Percentiles rank a stretch among this genome's conserved stretches.
These are phyloP conservation scores for Alexandromys oeconomus DNA, from an alignment of 2,797 vertebrate genomes.

Conservation along the genomic window DNA sequence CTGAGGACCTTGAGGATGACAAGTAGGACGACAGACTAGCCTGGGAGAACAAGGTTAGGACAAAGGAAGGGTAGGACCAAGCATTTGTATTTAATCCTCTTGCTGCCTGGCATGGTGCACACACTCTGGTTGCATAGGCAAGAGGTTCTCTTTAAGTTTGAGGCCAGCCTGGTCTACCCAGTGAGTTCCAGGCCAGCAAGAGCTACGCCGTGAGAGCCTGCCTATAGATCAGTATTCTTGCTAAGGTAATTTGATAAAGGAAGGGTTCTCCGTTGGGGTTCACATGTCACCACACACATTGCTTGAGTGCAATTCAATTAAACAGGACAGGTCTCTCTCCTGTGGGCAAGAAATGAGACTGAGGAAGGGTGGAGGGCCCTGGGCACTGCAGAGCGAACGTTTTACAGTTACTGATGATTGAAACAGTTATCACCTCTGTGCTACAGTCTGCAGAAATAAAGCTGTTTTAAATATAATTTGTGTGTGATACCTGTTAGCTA, in stretches of 20 bases:
- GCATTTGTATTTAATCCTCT: background rate
- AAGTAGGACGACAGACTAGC: background rate
- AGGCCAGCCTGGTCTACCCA: background rate
- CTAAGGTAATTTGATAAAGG: background rate
- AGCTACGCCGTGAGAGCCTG: too few species aligned
- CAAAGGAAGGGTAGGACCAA: background rate
- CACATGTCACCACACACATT: background rate
- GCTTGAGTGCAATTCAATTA: conserved; percentile 44
- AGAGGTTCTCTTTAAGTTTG: background rate
- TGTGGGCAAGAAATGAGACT: background rate
- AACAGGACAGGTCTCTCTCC: background rate
- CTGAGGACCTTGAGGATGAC: background rate
- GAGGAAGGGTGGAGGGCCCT: background rate
- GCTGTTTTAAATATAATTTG: conserved; percentile 55
- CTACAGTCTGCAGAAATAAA: conserved; percentile 43
- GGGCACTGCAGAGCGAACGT: background rate
- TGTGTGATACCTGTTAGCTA: background rate
- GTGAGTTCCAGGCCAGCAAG: background rate
- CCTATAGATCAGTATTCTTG: background rate
- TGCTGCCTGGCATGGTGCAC: background rate
- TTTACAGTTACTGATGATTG: conserved; percentile 30
- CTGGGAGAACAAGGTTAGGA: background rate
- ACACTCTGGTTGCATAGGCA: background rate
- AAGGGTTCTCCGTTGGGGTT: conserved; percentile 1
- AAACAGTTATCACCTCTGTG: conserved; percentile 29